Percentiles rank a stretch among this genome's conserved stretches.
These are phyloP conservation scores for Pantherophis alleghaniensis DNA, from an alignment of 2,797 vertebrate genomes.

Conservation along the genomic window DNA sequence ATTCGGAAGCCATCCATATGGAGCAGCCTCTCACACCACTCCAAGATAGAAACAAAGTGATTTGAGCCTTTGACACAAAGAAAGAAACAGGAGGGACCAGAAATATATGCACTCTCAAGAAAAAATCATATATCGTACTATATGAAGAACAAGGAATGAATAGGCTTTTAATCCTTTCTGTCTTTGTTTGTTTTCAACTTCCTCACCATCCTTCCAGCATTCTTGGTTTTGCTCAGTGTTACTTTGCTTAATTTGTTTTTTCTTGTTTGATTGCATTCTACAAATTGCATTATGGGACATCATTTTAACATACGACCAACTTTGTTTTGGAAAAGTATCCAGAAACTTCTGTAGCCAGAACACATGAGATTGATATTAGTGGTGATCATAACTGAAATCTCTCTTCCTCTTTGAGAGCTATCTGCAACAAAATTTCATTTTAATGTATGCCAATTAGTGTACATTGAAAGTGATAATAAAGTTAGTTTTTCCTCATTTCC, in stretches of 20 bases:
- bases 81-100: neutral
- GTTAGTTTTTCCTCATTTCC: neutral
- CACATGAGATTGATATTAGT: neutral
- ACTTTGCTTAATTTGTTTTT: neutral
- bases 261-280: neutral
- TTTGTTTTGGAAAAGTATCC: neutral
- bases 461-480: too few species aligned
- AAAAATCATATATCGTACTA: too few species aligned
- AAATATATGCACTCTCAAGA: neutral
- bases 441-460: too few species aligned
- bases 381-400: neutral
- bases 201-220: neutral
- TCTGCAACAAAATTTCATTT: too few species aligned
- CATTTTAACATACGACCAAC: neutral
- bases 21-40: neutral
- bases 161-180: neutral
- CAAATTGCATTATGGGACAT: neutral
- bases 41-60: neutral
- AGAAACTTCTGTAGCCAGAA: neutral
- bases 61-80: neutral
- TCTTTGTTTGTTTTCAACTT: neutral
- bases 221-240: neutral
- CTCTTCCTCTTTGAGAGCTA: neutral
- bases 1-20: neutral
- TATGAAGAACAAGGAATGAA: neutral